A percentile compares a stretch with the other conserved stretches of the same genome.
Evolutionary conservation across 2,113 vertebrate genomes (phyloP).

Genomic region (Narcine bancroftii): DNA sequence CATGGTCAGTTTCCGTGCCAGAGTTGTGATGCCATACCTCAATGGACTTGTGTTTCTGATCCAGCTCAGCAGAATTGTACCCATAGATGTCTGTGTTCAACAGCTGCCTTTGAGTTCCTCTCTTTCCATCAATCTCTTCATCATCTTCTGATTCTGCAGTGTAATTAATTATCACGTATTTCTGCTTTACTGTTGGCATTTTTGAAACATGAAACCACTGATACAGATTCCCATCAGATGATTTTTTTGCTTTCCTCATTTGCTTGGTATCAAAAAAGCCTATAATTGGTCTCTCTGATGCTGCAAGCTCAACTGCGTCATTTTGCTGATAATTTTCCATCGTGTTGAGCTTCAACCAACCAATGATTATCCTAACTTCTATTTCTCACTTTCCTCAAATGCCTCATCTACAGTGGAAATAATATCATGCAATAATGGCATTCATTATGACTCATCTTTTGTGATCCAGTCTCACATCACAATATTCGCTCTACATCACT

Average conservation of each 20-base stretch:
- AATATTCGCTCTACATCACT: not conserved
- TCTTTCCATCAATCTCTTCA: not conserved
- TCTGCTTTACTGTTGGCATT: not conserved
- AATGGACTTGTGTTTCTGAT: not conserved
- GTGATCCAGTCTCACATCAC: not conserved
- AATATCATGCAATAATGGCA: no score
- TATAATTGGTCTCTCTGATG: not conserved
- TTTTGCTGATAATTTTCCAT: not conserved
- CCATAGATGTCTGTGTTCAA: not conserved
- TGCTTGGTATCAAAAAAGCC: not conserved
- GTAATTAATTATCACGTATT: not conserved
- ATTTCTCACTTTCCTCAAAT: not conserved
- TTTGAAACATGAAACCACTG: slow-evolving; percentile 14
- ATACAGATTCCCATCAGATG: not conserved
- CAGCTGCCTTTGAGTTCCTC: not conserved
- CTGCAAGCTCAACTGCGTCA: not conserved
- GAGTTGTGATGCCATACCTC: not conserved
- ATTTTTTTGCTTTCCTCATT: not conserved
- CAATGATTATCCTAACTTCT: not conserved
- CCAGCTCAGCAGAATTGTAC: not conserved
- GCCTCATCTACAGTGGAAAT: not conserved
- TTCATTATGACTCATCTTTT: not conserved
- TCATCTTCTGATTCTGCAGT: not conserved
- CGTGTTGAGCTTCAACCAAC: not conserved
- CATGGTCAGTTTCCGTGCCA: not conserved